Evolutionary conservation across 2,113 vertebrate genomes (phyloP).

Genomic region (Macroglossus sobrinus): DNA sequence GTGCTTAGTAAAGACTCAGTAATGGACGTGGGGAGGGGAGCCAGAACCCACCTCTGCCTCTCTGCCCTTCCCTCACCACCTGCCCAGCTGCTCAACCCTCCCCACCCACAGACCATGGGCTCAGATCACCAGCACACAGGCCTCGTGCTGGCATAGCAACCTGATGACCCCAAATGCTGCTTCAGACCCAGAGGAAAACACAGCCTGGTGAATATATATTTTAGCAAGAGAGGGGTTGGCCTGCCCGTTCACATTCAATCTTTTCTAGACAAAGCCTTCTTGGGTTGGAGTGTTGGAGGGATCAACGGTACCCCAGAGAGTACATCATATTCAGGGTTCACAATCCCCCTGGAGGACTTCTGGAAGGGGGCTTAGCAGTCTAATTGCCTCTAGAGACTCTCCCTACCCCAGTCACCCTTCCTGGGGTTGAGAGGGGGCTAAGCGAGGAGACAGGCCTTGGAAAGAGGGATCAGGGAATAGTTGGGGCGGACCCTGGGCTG

Average conservation of each 20-base stretch:
- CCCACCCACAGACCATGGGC: no score
- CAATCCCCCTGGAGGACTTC: not conserved
- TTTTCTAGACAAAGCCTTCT: not conserved
- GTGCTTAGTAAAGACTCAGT: not conserved
- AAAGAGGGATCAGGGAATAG: not conserved
- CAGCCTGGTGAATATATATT: not conserved
- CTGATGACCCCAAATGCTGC: no score
- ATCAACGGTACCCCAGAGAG: not conserved
- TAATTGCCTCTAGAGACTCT: not conserved
- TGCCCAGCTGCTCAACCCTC: no score
- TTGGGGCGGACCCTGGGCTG: not conserved
- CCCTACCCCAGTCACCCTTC: not conserved
- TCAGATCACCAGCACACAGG: no score
- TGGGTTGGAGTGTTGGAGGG: not conserved
- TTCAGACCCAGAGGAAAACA: not conserved
- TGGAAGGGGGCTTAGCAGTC: not conserved
- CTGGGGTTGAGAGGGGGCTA: not conserved
- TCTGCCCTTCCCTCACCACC: fast-evolving
- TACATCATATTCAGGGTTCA: not conserved
- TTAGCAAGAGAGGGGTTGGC: not conserved
- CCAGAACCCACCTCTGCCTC: not conserved
- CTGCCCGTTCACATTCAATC: not conserved
- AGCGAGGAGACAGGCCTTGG: not conserved
- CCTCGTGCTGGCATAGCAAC: not conserved
- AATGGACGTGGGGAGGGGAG: no score